phyloP scores from a whole-genome alignment of 2,888 invertebrate species.

The Nesidiocoris tenuis region DNA sequence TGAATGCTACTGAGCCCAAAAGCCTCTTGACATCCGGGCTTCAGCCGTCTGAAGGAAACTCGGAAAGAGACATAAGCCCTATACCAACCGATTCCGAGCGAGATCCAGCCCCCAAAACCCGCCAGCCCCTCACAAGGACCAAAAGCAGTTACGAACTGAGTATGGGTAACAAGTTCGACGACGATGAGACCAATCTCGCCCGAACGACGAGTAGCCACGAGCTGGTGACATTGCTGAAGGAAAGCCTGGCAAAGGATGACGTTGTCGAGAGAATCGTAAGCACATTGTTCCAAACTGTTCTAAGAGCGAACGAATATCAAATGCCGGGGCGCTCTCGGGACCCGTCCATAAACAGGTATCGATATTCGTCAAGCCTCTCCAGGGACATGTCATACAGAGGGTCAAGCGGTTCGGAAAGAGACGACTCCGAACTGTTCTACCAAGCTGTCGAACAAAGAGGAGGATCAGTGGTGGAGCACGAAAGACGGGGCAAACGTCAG shows the following conservation, averaged over 20 bases:
- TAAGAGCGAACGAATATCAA: conserved; percentile 37
- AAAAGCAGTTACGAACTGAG: conserved; percentile 29
- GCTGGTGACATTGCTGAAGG: conserved; percentile 49
- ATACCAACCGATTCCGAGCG: conserved; percentile 42
- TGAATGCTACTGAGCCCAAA: conserved; percentile 21
- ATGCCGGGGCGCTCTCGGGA: conserved; percentile 5
- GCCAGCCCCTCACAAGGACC: conserved; percentile 1
- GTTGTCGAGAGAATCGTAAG: conserved; percentile 49
- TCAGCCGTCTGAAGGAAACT: conserved; percentile 39
- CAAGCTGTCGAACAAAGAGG: conserved; percentile 12
- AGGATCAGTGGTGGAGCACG: conserved; percentile 21
- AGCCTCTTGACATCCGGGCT: conserved; percentile 1
- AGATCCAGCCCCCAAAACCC: not conserved
- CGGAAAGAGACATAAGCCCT: conserved; percentile 43
- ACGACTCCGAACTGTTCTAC: conserved; percentile 18
- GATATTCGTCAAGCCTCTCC: not conserved
- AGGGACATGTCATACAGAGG: conserved; percentile 17
- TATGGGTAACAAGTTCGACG: not conserved
- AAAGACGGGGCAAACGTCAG: conserved; percentile 49
- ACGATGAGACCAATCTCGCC: conserved; percentile 11
- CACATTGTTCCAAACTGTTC: conserved; percentile 49
- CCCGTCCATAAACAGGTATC: not conserved
- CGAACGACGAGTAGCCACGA: conserved; percentile 44
- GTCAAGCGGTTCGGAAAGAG: conserved; percentile 24
- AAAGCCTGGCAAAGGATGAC: conserved; percentile 50